Conservation (phyloP, 2,888 invertebrate species). For the Melieria omissa region DNA sequence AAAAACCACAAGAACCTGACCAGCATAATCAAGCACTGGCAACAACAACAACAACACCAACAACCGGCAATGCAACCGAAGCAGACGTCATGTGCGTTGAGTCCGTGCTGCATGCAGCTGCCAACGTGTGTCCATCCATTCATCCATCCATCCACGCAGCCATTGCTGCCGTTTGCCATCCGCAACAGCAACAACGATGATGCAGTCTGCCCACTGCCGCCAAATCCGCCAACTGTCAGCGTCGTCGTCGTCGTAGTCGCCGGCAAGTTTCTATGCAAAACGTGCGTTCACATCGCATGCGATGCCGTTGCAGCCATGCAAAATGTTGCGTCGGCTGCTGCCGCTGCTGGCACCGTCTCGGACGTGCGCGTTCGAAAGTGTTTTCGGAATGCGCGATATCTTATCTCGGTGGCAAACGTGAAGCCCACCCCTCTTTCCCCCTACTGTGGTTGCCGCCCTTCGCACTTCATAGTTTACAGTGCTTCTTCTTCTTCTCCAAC, state of each 20-base stretch:
- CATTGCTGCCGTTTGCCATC: background rate
- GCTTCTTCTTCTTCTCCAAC: no score
- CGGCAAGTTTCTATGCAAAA: background rate
- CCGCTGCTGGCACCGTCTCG: background rate
- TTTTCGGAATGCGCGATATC: no score
- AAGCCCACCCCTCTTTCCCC: no score
- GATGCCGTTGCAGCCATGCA: background rate
- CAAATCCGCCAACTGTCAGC: background rate
- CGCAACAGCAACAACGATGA: no score
- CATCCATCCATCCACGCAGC: background rate
- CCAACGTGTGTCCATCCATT: background rate
- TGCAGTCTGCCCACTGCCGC: background rate
- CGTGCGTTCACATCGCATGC: background rate
- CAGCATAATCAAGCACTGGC: background rate
- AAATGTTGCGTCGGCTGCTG: background rate
- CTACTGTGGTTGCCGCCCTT: no score
- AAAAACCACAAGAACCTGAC: conserved; percentile 4
- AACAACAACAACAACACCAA: no score
- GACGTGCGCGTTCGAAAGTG: no score
- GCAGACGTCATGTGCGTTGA: background rate
- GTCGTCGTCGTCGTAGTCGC: background rate
- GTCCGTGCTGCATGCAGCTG: background rate
- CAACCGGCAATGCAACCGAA: no score
- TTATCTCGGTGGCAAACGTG: no score
- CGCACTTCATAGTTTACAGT: no score